These are phyloP conservation scores for Spatulosminthurus flaviceps DNA, from an alignment of 2,888 invertebrate species.

Conservation along the genomic window DNA sequence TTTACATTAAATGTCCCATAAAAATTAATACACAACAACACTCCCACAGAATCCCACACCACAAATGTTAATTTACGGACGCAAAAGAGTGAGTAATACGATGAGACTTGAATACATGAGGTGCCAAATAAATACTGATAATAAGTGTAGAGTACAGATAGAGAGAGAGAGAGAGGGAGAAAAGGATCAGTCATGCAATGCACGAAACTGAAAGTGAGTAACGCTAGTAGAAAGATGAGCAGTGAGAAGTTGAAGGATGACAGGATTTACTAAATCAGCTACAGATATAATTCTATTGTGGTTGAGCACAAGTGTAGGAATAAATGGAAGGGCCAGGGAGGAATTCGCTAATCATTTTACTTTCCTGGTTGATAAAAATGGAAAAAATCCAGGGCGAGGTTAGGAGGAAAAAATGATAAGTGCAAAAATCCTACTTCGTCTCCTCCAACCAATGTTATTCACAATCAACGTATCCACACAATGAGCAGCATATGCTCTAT, in stretches of 20 bases:
- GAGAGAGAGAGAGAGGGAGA: no score
- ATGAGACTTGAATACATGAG: not conserved
- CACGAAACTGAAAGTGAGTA: no score
- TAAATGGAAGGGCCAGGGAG: not conserved
- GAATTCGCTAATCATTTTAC: not conserved
- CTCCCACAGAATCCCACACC: no score
- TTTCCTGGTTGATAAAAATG: constrained; percentile 18
- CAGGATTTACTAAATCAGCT: no score
- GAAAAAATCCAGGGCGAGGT: constrained; percentile 10
- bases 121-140: constrained; percentile 11
- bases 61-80: no score
- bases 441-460: not conserved
- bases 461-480: no score
- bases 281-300: not conserved
- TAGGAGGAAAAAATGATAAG: constrained; percentile 11
- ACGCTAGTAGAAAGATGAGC: no score
- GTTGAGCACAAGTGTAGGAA: not conserved
- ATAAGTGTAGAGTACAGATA: not conserved
- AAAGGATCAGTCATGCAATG: not conserved
- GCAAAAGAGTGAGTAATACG: not conserved
- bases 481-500: no score
- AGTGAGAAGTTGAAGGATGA: no score
- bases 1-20: no score
- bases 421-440: not conserved
- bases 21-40: no score